Evolutionary conservation across 2,113 vertebrate genomes (phyloP), one percentile per base, ranked within the genome.

Genomic region (Eptesicus fuscus): DNA sequence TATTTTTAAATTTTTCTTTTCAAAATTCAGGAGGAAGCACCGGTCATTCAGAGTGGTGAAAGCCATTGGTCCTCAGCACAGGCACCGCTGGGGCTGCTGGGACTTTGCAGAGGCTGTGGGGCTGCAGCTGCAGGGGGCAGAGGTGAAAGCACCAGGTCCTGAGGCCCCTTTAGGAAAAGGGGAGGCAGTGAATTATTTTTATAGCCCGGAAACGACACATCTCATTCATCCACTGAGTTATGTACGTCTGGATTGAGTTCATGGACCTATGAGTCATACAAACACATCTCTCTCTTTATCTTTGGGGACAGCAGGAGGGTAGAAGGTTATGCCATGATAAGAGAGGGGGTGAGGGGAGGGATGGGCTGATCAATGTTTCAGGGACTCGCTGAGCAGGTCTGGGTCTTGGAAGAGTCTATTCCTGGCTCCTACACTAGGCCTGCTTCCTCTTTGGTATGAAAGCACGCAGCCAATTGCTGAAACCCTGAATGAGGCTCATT

Each of bases 151-250:
- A 90, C 0, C 3, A 95, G 94, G 96, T 96, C 96, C 89, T 35
- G 95, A 97, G 97, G 97, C 97, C 97, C 97, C 97, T 96, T 98
- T 98, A 98, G 97, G 97, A 97, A 97, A 98, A 98, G 97, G 97
- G 98, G 97, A 98, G 96, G 95, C 96, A 83, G 94, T 97, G 95
- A 98, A 98, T 98, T 98, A 96, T 96, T 95, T 98, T 98, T 96
- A 97, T 97, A 96, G 98, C 94, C 96, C 95, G 96, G 95, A 93
- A 98, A 95, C 97, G 98, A 98, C 97, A 98, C 83, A 95, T 97
- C 97, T 98, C 98, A 98, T 97, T 98, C 98, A 98, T 97, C 96
- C 63, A 65, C 89, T 96, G 96, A 94, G 97, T 98, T 98, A 97
- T 98, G 97, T 98, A 98, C 95, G 94, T 91, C 71, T 83, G 93